Evolutionary conservation across 2,113 vertebrate species (phyloP).

Genomic region (Channa maculata): DNA sequence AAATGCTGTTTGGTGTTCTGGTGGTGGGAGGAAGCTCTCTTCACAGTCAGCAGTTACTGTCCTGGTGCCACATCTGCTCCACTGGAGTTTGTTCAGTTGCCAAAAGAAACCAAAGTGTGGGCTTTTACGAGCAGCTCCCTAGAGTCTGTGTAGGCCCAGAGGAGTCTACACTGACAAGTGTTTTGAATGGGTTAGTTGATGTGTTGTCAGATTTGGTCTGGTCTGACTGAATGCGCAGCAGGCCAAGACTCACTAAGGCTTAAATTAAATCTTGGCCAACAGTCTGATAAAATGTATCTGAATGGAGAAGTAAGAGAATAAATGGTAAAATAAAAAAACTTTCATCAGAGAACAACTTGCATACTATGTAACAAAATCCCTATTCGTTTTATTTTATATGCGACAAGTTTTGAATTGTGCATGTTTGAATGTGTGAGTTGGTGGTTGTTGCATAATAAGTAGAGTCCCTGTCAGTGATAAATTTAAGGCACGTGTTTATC

Average conservation of each 20-base stretch:
- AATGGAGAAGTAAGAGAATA: conserved; percentile 1
- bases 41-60: conserved; percentile 24
- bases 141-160: background rate
- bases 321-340: background rate
- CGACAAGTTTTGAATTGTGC: background rate
- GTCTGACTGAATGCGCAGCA: background rate
- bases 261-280: background rate
- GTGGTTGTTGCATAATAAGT: conserved; percentile 29
- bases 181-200: conserved; percentile 13
- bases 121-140: conserved; percentile 10
- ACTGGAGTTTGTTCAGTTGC: background rate
- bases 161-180: background rate
- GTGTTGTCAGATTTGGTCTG: conserved; percentile 1
- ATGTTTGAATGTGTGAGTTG: conserved; percentile 2
- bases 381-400: too few relatives aligned
- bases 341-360: background rate
- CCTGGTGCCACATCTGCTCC: background rate
- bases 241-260: background rate
- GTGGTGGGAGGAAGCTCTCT: background rate
- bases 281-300: too few relatives aligned
- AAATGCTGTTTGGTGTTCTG: background rate
- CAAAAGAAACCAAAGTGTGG: conserved; percentile 6
- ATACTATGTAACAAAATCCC: background rate
- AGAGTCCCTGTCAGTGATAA: conserved; percentile 67
- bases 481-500: conserved; percentile 75